Base-by-base conservation (phyloP, 1,140 invertebrate genomes). In the Dendrolimus punctatus region DNA sequence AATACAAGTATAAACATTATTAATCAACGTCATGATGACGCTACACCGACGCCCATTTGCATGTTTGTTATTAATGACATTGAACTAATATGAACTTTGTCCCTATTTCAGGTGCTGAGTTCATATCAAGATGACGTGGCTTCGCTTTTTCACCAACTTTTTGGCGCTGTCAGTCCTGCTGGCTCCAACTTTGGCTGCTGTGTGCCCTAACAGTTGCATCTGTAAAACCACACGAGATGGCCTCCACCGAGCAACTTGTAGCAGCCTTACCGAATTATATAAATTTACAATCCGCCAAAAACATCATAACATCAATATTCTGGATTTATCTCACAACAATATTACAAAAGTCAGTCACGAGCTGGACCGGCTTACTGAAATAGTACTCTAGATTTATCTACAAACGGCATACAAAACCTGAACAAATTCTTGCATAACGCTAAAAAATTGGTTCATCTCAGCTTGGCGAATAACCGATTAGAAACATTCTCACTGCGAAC, bases 251-350 rank as follows among this genome's bases (percentile, higher is more conserved):
- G 80, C 71, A 51, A 79, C 76, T 23, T 87, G 84, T 68, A 86
- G 83, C 57, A 80, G 71, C 51, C 68, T 85, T 38, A 56, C 66
- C 39, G 70, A 80, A 40, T 71, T 88, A 6, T 77, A 85, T 58
- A 88, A 88, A 65, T 88, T 76, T 57, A 84, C 79, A 37, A 68
- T 85, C 40, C 72, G 72, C 8, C 79, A 87, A 58, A 87, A 86
- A 65, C 85, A 87, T 73, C 83, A 87, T 71, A 87, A 87, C 53
- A 83, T 87, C 45, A 87, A 88, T 52, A 85, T 87, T 49, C 72
- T 92, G 48, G 90, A 91, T 70, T 73, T 91, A 40, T 91, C 90
- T 5, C 80, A 88, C 58, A 85, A 89, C 68, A 87, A 88, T 9
- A 87, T 91, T 40, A 84, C 88, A 5, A 87, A 89, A 46, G 51